These are phyloP conservation scores for Eremobia ochroleuca DNA, from an alignment of 2,888 invertebrate genomes.

Conservation along the genomic window DNA sequence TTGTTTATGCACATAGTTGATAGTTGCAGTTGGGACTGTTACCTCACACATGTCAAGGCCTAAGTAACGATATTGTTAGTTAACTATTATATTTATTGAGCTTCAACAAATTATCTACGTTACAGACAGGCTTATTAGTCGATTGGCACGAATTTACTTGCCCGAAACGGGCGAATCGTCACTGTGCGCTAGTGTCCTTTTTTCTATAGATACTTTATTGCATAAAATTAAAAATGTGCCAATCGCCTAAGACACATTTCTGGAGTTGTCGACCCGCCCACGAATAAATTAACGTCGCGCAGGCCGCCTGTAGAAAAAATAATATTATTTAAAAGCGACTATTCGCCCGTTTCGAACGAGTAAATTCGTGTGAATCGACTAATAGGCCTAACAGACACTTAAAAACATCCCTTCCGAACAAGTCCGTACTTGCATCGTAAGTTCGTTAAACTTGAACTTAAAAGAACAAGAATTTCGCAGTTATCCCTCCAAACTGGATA, in stretches of 20 bases:
- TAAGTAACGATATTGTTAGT: too few species aligned
- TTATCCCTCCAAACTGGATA: conserved; percentile 54
- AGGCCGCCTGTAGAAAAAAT: background rate
- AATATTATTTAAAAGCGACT: background rate
- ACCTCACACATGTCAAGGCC: conserved; percentile 5
- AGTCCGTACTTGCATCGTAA: conserved; percentile 27
- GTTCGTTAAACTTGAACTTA: conserved; percentile 43
- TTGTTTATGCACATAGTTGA: conserved; percentile 32
- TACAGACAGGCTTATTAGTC: too few species aligned
- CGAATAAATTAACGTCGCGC: background rate
- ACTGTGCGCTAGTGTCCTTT: background rate
- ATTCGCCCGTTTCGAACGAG: background rate
- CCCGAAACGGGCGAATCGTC: too few species aligned
- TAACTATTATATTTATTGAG: background rate
- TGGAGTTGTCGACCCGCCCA: background rate
- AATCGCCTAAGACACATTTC: background rate
- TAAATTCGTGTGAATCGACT: background rate
- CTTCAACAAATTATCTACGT: background rate
- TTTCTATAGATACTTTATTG: background rate
- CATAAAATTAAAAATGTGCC: background rate
- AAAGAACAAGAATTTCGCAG: conserved; percentile 39
- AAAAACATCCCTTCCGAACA: conserved; percentile 8
- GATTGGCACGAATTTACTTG: too few species aligned
- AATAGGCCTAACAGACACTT: background rate
- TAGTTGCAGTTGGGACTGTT: conserved; percentile 23